Base-by-base conservation (phyloP, 2,888 invertebrate species). In the Tetragonisca angustula region DNA sequence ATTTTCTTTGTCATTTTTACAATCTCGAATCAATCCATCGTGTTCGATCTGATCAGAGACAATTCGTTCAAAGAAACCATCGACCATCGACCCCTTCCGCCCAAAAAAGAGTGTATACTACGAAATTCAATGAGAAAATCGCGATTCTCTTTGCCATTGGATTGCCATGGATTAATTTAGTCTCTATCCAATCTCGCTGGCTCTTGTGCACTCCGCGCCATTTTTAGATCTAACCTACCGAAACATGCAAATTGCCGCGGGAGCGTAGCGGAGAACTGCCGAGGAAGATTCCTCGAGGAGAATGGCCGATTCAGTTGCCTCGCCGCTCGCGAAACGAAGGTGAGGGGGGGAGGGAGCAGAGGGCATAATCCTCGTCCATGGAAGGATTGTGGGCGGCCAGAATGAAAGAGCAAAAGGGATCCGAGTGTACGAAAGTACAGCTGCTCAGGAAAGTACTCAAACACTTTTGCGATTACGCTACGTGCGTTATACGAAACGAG, bases 211-310 rank as follows among this genome's bases (percentile, higher is more conserved):
- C 91, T 91, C 83, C 77, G 79, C 78, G 84, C 83, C 86, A 90
- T 93, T 91, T 93, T 93, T 91, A 91, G 88, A 91, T 90, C 90
- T 91, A 89, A 88, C 91, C 91, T 91, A 90, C 88, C 92, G 91
- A 92, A 94, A 93, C 93, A 94, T 94, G 94, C 92, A 94, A 94
- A 94, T 94, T 92, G 83, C 87, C 87, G 83, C 81, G 52, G 79
- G 59, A 79, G 79, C 80, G 67, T 75, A 87, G 87, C 76, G 50
- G 21, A 69, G 69, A 61, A 24, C 65, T 56, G 52, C 62, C 61
- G 56, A 54, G 69, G 78, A 87, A 86, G 87, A 85, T 82, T 85
- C 82, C 76, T 86, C 86, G 85, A 85, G 86, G 85, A 86, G 85
- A 88, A 87, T 86, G 85, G 89, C 87, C 87, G 84, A 89, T 89